These are phyloP conservation scores for Propithecus coquereli DNA, from an alignment of 2,113 vertebrate species.

Conservation along the genomic window DNA sequence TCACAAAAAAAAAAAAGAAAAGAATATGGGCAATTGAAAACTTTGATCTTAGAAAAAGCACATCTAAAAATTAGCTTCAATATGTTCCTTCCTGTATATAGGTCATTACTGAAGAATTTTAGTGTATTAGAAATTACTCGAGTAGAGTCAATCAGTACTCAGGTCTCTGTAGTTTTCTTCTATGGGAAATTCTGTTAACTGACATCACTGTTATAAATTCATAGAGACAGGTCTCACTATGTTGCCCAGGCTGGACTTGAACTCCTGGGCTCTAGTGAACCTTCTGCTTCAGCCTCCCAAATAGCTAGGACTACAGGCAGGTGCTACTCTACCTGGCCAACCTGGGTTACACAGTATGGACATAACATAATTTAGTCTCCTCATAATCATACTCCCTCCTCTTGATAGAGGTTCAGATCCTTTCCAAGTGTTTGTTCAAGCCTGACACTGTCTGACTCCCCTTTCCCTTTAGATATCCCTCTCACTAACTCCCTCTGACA, in stretches of 20 bases:
- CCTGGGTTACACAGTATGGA: neutral
- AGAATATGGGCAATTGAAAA: neutral
- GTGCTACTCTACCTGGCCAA: neutral
- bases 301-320: neutral
- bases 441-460: neutral
- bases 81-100: neutral
- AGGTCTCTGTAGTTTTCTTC: neutral
- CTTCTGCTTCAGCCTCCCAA: neutral
- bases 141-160: neutral
- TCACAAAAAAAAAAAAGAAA: neutral
- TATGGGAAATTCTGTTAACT: slow-evolving; percentile 12
- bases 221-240: neutral
- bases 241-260: neutral
- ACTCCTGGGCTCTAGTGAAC: neutral
- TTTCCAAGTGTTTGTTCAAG: neutral
- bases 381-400: neutral
- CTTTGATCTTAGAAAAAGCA: neutral
- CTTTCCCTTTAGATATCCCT: neutral
- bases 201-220: neutral
- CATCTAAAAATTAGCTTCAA: slow-evolving; percentile 21
- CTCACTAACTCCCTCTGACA: neutral
- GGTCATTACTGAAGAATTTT: neutral
- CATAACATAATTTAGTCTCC: neutral
- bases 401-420: neutral
- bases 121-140: neutral